Conservation (phyloP, 2,113 vertebrate species). For the Pelmatolapia mariae region DNA sequence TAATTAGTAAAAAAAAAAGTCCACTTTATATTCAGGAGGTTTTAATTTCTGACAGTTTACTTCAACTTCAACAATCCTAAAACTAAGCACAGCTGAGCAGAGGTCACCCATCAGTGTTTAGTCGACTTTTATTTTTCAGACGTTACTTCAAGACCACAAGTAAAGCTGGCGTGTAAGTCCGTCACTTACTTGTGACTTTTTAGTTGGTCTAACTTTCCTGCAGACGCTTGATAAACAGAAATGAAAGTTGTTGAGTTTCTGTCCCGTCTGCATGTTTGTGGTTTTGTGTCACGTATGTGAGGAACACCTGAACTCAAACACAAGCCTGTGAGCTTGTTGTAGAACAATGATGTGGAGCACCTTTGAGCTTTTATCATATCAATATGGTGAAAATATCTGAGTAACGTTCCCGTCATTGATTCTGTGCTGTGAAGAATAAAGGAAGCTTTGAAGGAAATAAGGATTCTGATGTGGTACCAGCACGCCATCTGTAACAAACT, state of each 20-base stretch:
- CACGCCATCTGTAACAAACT: not conserved
- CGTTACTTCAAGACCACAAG: not conserved
- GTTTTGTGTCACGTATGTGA: not conserved
- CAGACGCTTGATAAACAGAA: not conserved
- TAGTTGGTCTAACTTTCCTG: not conserved
- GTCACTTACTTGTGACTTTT: fast-evolving
- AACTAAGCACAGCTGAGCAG: fast-evolving
- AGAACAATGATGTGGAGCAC: not conserved
- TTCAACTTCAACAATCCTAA: not conserved
- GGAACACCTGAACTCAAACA: no score
- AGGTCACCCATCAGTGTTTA: not conserved
- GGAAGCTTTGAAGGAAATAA: not conserved
- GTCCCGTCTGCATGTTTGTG: not conserved
- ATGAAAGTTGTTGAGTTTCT: not conserved
- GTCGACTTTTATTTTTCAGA: fast-evolving
- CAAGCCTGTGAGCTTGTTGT: fast-evolving
- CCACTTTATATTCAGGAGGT: not conserved
- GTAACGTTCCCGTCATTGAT: fast-evolving
- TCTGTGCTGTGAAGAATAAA: not conserved
- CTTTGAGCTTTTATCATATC: not conserved
- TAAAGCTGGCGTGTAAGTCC: not conserved
- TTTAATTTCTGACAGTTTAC: not conserved
- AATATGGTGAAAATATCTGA: not conserved
- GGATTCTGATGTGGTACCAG: not conserved
- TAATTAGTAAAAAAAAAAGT: not conserved